Evolutionary conservation across 2,888 invertebrate species (phyloP), one percentile per base, ranked within the genome.

Genomic region (Polia nebulosa): DNA sequence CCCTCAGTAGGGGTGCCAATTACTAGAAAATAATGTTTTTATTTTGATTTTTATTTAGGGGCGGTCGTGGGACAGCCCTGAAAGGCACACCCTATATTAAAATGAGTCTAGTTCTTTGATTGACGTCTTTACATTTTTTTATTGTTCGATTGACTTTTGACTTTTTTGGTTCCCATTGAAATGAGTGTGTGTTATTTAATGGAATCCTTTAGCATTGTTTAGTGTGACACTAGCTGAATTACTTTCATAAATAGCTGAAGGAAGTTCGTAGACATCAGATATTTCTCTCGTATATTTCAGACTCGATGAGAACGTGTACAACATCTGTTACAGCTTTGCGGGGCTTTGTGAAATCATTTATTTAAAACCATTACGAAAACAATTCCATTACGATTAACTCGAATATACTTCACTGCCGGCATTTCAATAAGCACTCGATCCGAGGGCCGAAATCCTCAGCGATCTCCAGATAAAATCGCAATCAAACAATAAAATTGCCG

Each of bases 21-120:
- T 95, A 95, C 92, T 88, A 90, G 85, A 88, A 94, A 94, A 95
- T 94, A 95, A 93, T 93, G 92, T 94, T 94, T 76, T 87, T 94
- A 93, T 93, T 94, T 93, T 90, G 85, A 90, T 93, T 94, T 95
- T 94, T 94, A 94, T 95, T 95, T 95, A 93, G 94, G 95, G 95
- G 95, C 93, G 94, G 93, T 92, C 93, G 94, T 94, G 95, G 94
- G 95, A 95, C 93, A 91, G 76, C 93, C 94, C 91, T 94, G 95
- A 89, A 91, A 95, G 88, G 92, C 85, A 95, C 90, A 95, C 95
- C 94, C 90, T 92, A 88, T 88, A 95, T 95, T 95, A 95, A 94
- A 91, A 92, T 85, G 87, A 88, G 87, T 90, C 89, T 90, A 91
- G 88, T 89, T 88, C 88, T 93, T 93, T 94, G 94, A 94, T 94